phyloP scores from a whole-genome alignment of 2,113 vertebrate species.

The Tilapia sparmanii region DNA sequence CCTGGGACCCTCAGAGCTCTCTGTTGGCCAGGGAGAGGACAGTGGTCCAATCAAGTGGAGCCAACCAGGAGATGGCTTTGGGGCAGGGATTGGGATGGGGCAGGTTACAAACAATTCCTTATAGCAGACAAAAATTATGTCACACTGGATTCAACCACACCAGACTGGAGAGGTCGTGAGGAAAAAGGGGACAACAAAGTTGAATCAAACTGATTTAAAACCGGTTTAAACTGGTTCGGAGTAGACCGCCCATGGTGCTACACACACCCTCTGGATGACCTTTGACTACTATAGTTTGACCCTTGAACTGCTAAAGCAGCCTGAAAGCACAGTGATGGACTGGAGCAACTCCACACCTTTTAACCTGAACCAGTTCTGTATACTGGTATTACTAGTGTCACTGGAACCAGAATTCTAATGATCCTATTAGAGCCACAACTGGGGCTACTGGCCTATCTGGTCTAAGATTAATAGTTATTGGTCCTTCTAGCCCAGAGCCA shows the following conservation, averaged over 20 bases:
- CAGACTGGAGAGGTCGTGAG: not conserved
- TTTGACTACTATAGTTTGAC: constrained; percentile 48
- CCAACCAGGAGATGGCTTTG: constrained; percentile 67
- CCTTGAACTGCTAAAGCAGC: constrained; percentile 46
- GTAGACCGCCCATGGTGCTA: constrained; percentile 85
- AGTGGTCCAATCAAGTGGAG: constrained; percentile 72
- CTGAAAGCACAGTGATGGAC: constrained; percentile 53
- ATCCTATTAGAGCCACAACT: constrained; percentile 6
- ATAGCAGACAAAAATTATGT: constrained; percentile 75
- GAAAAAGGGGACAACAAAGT: not conserved
- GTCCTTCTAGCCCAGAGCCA: not conserved
- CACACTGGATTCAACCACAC: constrained; percentile 14
- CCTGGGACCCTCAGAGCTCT: constrained; percentile 32
- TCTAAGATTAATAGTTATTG: not conserved
- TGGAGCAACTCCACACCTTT: constrained; percentile 2
- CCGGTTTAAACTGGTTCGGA: constrained; percentile 15
- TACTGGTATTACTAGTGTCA: constrained; percentile 18
- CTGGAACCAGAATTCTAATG: constrained; percentile 27
- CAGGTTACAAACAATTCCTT: constrained; percentile 82
- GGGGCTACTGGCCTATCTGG: not conserved
- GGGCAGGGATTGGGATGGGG: constrained; percentile 49
- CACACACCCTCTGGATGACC: constrained; percentile 60
- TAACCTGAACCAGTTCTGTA: constrained; percentile 18
- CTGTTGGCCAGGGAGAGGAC: constrained; percentile 44
- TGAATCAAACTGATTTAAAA: constrained; percentile 15